Evolutionary conservation across 2,113 vertebrate species (phyloP), one percentile per base, ranked within the genome.

Genomic region (Mormyrus iriodes): DNA sequence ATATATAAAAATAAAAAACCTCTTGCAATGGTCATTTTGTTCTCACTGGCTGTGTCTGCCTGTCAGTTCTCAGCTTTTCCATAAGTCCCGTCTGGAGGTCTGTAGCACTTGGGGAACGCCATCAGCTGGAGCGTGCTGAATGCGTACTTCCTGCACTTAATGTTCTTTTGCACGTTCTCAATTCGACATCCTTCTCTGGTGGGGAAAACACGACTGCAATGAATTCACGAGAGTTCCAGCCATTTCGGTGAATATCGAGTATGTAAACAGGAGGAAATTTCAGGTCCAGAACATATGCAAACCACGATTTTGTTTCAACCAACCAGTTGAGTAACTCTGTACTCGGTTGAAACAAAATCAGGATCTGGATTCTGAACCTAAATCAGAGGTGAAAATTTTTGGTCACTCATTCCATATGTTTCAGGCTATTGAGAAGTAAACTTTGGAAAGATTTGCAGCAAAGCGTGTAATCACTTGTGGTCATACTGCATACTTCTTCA

Each of bases 91-190:
- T 98, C 97, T 86, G 98, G 98, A 94, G 98, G 97, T 93, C 97
- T 91, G 96, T 98, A 98, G 94, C 95, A 95, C 96, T 96, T 98
- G 94, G 97, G 98, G 94, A 98, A 98, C 93, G 97, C 96, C 96
- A 98, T 96, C 94, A 98, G 96, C 93, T 98, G 98, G 46, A 98
- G 95, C 92, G 96, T 91, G 96, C 97, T 98, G 97, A 98, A 98
- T 93, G 97, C 97, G 89, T 98, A 98, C 92, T 97, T 97, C 94
- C 97, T 97, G 96, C 95, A 97, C 94, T 96, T 97, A 90, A 98
- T 92, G 95, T 98, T 98, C 97, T 98, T 98, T 97, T 97, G 94
- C 89, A 97, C 97, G 95, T 98, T 98, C 93, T 98, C 97, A 97
- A 98, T 97, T 94, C 97, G 97, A 95, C 97, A 97, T 95, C 97